Evolutionary conservation across 2,113 vertebrate genomes (phyloP).

Genomic region (Cacatua alba): DNA sequence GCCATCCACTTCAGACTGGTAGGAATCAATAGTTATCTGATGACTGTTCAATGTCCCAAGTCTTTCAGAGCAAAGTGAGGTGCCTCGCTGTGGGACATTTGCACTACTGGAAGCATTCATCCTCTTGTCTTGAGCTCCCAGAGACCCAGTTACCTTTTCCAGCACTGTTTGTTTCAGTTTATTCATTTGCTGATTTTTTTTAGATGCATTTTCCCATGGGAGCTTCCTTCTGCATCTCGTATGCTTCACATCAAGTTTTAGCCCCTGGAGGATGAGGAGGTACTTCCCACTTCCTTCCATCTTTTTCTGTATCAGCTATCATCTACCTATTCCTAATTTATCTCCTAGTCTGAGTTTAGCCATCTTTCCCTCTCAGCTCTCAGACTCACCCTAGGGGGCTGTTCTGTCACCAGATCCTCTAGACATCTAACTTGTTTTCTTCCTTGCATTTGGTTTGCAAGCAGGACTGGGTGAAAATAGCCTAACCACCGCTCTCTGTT

Average conservation of each 20-base stretch:
- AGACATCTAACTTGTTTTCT: not conserved
- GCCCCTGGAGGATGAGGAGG: not conserved
- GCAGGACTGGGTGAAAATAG: not conserved
- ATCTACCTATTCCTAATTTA: not conserved
- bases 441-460: not conserved
- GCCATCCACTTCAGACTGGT: not conserved
- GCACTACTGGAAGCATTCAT: not conserved
- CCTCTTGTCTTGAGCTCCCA: not conserved
- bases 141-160: not conserved
- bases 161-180: not conserved
- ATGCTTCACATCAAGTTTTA: not conserved
- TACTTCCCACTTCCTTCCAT: not conserved
- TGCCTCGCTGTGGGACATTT: not conserved
- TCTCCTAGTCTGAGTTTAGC: not conserved
- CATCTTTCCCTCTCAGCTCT: not conserved
- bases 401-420: not conserved
- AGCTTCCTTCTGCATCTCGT: not conserved
- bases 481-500: not conserved
- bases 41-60: not conserved
- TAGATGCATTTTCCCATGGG: not conserved
- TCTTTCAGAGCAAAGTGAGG: not conserved
- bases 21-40: not conserved
- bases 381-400: not conserved
- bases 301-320: not conserved
- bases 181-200: not conserved